These are phyloP conservation scores for Cheilosia pagana DNA, from an alignment of 2,888 invertebrate species.

Conservation along the genomic window DNA sequence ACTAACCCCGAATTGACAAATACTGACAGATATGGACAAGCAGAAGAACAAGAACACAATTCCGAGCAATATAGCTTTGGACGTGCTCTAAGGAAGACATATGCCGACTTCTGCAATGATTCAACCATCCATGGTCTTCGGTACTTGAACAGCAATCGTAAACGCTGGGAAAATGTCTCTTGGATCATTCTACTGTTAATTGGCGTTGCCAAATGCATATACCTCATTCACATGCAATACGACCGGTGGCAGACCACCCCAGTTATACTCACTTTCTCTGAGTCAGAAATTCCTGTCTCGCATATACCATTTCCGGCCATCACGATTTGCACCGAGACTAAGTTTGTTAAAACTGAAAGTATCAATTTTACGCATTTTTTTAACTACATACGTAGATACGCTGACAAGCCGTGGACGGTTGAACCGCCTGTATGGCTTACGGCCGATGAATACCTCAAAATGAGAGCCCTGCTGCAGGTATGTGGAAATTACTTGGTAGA, in stretches of 20 bases:
- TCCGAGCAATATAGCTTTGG: not conserved
- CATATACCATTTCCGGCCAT: conserved; percentile 22
- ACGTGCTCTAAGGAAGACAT: not conserved
- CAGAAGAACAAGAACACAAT: not conserved
- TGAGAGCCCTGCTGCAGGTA: conserved; percentile 43
- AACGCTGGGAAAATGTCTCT: not conserved
- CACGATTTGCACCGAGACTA: conserved; percentile 10
- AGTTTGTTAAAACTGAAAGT: not conserved
- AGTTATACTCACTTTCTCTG: not conserved
- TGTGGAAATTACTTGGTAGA: conserved; percentile 14
- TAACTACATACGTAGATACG: not conserved
- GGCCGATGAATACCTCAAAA: conserved; percentile 22
- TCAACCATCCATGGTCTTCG: conserved; percentile 1
- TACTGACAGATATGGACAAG: not conserved
- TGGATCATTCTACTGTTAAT: not conserved
- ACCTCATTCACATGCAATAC: not conserved
- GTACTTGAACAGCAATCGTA: not conserved
- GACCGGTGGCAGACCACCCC: not conserved
- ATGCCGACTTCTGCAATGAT: not conserved
- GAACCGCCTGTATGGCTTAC: conserved; percentile 10
- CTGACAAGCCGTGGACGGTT: not conserved
- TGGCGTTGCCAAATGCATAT: not conserved
- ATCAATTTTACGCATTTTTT: conserved; percentile 30
- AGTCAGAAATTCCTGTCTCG: conserved; percentile 9
- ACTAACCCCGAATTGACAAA: not conserved